Evolutionary conservation across 2,113 vertebrate species (phyloP).

Genomic region (Suncus etruscus): DNA sequence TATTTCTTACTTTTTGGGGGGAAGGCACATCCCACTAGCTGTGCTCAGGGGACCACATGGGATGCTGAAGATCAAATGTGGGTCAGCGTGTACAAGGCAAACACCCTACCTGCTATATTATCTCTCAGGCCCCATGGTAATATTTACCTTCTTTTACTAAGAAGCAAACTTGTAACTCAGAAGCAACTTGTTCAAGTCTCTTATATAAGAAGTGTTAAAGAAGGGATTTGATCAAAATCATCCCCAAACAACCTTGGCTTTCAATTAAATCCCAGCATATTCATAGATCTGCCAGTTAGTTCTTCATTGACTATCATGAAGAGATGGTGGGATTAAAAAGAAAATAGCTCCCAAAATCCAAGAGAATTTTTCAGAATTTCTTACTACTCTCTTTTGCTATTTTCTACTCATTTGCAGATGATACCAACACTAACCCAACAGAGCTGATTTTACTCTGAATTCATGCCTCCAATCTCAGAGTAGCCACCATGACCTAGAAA

Average conservation of each 20-base stretch:
- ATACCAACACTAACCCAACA: not conserved
- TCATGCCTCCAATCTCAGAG: not conserved
- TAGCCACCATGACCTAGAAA: not conserved
- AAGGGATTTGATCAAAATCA: not conserved
- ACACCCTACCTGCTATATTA: not conserved
- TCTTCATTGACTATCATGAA: not conserved
- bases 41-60: not conserved
- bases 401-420: not conserved
- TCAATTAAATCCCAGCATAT: conserved; percentile 7
- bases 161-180: not conserved
- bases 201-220: not conserved
- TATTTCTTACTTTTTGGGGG: too few relatives aligned
- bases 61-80: not conserved
- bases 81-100: not conserved
- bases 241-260: not conserved
- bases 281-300: not conserved
- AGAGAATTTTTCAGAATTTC: not conserved
- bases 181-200: not conserved
- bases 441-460: conserved; percentile 7
- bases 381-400: not conserved
- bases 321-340: not conserved
- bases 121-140: not conserved
- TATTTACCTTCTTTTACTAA: not conserved
- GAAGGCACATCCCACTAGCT: not conserved
- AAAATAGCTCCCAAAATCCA: not conserved